Base-by-base conservation (phyloP, 2,888 invertebrate genomes). In the Macrosiphum euphorbiae region DNA sequence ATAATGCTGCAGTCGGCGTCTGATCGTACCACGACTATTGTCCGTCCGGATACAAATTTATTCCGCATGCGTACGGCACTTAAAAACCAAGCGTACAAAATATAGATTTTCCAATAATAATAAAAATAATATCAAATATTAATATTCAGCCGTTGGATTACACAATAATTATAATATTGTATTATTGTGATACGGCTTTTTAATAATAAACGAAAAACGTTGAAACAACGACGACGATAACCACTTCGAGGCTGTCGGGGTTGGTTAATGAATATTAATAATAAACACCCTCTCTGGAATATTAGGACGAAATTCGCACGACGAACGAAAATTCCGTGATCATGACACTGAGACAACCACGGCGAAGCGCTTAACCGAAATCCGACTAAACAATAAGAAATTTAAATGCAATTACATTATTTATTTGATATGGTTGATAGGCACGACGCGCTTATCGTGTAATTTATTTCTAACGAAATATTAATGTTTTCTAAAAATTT, bases 181-280 rank as follows among this genome's bases (percentile, higher is more conserved):
- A 85, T 86, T 13, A 86, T 86, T 28, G 86, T 16, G 47, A 47
- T 28, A 86, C 47, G 86, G 47, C 1, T 86, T 86, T 47, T 86
- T 86, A 47, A 44, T 47, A 86, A 47, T 86, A 50, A 86, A 47
- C 26, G 26, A 86, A 16, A 50, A 86, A 50, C 47, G n/a, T 47
- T 86, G 28, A 44, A 28, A 47, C 55, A 28, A 47, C 55, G 55
- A 55, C 28, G 86, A 28, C 44, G 28, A 85, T 85, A 44, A 78
- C 35, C 78, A 78, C 78, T 78, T 20, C 35, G 20, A 35, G 20
- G 20, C 20, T 44, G 86, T 86, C 47, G 47, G 44, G 28, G 16
- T 35, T 35, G 13, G 28, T 44, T 86, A 50, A 47, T 86, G 86
- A 86, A 86, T 78, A 78, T 86, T 50, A 86, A 85, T 85, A 85